A percentile compares a stretch with the other conserved stretches of the same genome.
Conservation (phyloP, 2,888 invertebrate species). For the Athetis lepigone region DNA sequence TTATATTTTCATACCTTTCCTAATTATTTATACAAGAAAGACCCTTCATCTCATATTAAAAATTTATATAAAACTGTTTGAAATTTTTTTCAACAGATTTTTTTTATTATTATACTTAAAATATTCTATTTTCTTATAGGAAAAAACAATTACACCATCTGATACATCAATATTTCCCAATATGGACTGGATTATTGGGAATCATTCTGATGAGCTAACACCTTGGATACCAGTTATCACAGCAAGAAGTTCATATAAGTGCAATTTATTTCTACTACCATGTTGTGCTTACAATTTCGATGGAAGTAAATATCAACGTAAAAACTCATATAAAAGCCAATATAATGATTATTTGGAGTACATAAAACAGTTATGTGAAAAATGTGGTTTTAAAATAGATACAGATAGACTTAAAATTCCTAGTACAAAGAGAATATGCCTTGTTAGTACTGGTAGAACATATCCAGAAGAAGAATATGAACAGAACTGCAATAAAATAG, state of each 20-base stretch:
- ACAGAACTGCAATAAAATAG: slow-evolving; percentile 81
- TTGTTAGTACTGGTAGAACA: slow-evolving; percentile 91
- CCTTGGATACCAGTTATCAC: slow-evolving; percentile 99
- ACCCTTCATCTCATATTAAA: not conserved
- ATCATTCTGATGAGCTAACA: slow-evolving; percentile 99
- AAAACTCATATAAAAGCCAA: slow-evolving; percentile 93
- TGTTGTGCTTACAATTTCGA: slow-evolving; percentile 98
- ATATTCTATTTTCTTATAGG: slow-evolving; percentile 83
- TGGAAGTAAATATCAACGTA: slow-evolving; percentile 95
- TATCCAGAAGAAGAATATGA: slow-evolving; percentile 78
- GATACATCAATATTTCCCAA: slow-evolving; percentile 92
- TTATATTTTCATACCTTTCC: slow-evolving; percentile 8
- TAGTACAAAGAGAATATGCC: slow-evolving; percentile 97
- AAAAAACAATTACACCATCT: slow-evolving; percentile 92
- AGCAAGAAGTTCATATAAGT: slow-evolving; percentile 93
- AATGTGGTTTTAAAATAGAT: slow-evolving; percentile 94
- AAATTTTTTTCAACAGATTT: not conserved
- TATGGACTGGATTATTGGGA: slow-evolving; percentile 98
- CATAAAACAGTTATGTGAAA: slow-evolving; percentile 90
- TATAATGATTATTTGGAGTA: slow-evolving; percentile 94
- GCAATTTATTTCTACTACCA: slow-evolving; percentile 97
- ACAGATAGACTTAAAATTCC: slow-evolving; percentile 98
- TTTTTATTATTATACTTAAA: not conserved
- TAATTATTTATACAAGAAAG: not conserved
- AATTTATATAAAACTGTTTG: no score